Evolutionary conservation across 1,140 invertebrate species (phyloP), one percentile per base, ranked within the genome.

Genomic region (Hermetia illucens): DNA sequence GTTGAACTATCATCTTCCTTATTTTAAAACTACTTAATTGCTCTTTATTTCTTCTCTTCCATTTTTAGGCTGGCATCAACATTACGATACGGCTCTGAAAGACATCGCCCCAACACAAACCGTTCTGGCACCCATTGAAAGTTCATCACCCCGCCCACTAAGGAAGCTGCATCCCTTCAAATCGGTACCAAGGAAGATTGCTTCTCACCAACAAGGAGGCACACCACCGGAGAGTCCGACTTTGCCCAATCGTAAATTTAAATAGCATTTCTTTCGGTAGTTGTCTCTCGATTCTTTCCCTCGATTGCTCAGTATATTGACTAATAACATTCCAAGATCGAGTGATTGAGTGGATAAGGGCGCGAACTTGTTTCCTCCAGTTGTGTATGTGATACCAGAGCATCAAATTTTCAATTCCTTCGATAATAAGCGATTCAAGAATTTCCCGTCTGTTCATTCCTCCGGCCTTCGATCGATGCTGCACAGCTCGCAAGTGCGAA

Each of bases 141-240:
- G 33, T 24, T 55, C 60, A 50, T 69, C 66, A 15, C 66, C 66
- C 2, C 50, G 66, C 10, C 64, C 64, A 13, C 40, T 63, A 6
- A 65, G 67, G 32, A 68, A 68, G 47, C 45, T 68, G 18, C 62
- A 63, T 4, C 64, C 61, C 29, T 61, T 69, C 31, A 69, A 69
- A 46, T 52, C 46, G 37, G 59, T 58, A 30, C 61, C 65, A 57
- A 52, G 54, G 40, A 50, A 61, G 43, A 50, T n/a, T n/a, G n/a
- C 50, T 27, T 50, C 52, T 2, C 9, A 34, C 18, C 41, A 51
- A 33, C 54, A 60, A n/a, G n/a, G 30, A 42, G 65, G 48, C 24
- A 65, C 65, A 24, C 66, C 66, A 4, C 66, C 66, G 3, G 65
- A 66, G 40, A 69, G 66, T 54, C 66, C 66, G 3, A 61, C 64